These are phyloP conservation scores for Lophius americanus DNA, from an alignment of 2,797 vertebrate species.

Conservation along the genomic window DNA sequence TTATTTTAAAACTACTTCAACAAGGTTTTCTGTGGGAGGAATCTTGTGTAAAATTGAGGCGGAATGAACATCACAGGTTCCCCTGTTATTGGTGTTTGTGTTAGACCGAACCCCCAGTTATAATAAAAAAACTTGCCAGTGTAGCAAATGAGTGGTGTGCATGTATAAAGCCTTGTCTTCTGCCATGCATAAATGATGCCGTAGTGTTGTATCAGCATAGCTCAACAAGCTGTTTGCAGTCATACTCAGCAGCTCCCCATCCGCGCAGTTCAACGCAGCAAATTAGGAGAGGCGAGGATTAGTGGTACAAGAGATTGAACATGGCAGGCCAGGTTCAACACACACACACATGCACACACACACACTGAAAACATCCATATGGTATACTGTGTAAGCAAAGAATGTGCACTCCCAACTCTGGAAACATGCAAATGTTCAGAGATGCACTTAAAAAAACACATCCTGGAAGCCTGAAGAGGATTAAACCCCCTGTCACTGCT, in stretches of 20 bases:
- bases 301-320: constrained; percentile 69
- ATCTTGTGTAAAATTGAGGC: constrained; percentile 23
- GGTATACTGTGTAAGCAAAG: constrained; percentile 44
- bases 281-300: constrained; percentile 79
- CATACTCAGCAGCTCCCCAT: constrained; percentile 71
- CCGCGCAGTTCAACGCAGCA: constrained; percentile 71
- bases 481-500: constrained; percentile 43
- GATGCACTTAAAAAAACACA: constrained; percentile 47
- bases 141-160: constrained; percentile 74
- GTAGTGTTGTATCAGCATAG: constrained; percentile 67
- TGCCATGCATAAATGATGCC: constrained; percentile 77
- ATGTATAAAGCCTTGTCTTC: constrained; percentile 73
- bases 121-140: constrained; percentile 71
- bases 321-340: constrained; percentile 70
- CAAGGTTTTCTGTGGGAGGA: constrained; percentile 1
- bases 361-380: constrained; percentile 45
- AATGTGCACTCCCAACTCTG: constrained; percentile 37
- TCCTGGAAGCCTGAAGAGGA: constrained; percentile 51
- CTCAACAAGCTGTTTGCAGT: constrained; percentile 75
- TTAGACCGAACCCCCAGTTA: constrained; percentile 49
- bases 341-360: constrained; percentile 44
- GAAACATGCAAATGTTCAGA: constrained; percentile 35
- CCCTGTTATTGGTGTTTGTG: constrained; percentile 41
- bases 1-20: constrained; percentile 15
- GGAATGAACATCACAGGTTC: constrained; percentile 34